These are phyloP conservation scores for Myxocyprinus asiaticus DNA, from an alignment of 2,113 vertebrate genomes.

Conservation along the genomic window DNA sequence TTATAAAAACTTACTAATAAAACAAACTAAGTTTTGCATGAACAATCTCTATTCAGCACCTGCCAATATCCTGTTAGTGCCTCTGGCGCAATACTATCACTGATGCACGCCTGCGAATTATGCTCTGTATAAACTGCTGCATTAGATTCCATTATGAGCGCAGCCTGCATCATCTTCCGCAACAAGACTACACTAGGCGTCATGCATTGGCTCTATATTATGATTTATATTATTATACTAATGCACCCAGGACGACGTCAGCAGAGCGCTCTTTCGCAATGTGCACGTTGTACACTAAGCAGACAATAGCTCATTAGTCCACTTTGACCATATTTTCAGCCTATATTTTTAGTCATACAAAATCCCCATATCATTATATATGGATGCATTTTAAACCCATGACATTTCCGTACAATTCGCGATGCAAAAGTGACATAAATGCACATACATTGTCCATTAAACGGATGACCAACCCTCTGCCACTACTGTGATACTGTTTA, in stretches of 20 bases:
- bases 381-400: too few species aligned
- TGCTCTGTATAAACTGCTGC: conserved; percentile 12
- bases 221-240: conserved; percentile 36
- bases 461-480: not conserved
- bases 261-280: conserved; percentile 18
- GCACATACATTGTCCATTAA: not conserved
- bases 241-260: conserved; percentile 26
- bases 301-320: not conserved
- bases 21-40: too few species aligned
- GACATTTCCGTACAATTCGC: too few species aligned
- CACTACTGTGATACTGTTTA: not conserved
- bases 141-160: conserved; percentile 26
- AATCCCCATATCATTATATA: too few species aligned
- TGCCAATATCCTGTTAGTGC: not conserved
- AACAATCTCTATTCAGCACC: too few species aligned
- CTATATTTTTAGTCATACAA: too few species aligned
- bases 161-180: conserved; percentile 17
- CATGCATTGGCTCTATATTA: conserved; percentile 10
- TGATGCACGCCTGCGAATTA: not conserved
- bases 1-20: too few species aligned
- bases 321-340: not conserved
- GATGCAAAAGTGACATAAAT: not conserved
- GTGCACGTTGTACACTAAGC: not conserved
- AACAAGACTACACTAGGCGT: not conserved
- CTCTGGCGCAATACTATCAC: not conserved